These are phyloP conservation scores for Nymphalis polychloros DNA, from an alignment of 2,888 invertebrate genomes.

Conservation along the genomic window DNA sequence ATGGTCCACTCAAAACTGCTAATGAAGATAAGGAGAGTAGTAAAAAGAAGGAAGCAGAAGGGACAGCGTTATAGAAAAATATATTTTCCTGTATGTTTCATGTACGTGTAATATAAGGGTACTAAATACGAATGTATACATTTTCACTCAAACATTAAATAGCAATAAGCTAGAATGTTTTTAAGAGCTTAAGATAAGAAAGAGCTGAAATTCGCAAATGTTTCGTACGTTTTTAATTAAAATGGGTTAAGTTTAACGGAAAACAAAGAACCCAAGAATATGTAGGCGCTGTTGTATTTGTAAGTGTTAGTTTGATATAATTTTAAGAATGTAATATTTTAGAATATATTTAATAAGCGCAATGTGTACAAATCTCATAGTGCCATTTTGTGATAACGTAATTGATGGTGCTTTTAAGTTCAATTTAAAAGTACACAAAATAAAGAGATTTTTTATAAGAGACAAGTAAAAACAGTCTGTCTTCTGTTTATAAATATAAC, in stretches of 20 bases:
- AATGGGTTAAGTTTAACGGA: background rate
- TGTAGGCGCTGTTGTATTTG: background rate
- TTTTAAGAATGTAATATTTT: background rate
- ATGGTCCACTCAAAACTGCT: constrained; percentile 61
- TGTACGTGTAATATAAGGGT: no score
- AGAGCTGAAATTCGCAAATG: no score
- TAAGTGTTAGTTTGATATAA: background rate
- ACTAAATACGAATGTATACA: no score
- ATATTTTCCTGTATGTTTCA: background rate
- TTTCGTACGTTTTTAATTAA: background rate
- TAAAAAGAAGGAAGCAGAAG: constrained; percentile 60
- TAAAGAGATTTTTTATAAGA: background rate
- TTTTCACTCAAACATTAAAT: no score
- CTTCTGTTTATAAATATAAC: background rate
- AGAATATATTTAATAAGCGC: background rate
- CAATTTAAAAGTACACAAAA: background rate
- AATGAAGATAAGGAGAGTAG: constrained; percentile 65
- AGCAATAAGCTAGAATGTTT: no score
- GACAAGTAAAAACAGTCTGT: no score
- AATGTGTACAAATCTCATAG: constrained; percentile 17
- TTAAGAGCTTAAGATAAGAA: no score
- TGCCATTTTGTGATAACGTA: constrained; percentile 35
- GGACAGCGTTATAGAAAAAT: constrained; percentile 37
- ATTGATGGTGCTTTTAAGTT: constrained; percentile 21
- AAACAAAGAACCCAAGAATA: background rate